Evolutionary conservation across 2,888 invertebrate genomes (phyloP).

Genomic region (Uloborus plumipes): DNA sequence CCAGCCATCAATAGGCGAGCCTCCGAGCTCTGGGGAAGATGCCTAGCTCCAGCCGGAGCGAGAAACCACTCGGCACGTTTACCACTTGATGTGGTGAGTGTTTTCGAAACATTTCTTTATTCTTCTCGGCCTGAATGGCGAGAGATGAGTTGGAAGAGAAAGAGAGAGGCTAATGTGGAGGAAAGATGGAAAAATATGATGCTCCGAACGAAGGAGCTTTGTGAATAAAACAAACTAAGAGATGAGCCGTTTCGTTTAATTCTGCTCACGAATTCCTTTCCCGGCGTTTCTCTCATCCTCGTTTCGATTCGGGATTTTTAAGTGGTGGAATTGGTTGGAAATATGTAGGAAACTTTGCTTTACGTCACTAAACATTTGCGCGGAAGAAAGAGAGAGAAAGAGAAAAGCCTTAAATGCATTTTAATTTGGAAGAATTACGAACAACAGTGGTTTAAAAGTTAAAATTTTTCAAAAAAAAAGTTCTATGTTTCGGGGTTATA

Average conservation of each 20-base stretch:
- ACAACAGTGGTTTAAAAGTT: too few species aligned
- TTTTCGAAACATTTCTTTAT: conserved; percentile 56
- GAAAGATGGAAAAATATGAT: not conserved
- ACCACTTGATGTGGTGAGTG: conserved; percentile 49
- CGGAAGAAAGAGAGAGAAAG: too few species aligned
- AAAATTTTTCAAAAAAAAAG: too few species aligned
- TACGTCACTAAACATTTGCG: too few species aligned
- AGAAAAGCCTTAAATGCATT: too few species aligned
- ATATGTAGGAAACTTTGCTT: too few species aligned
- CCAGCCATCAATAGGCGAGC: conserved; percentile 45
- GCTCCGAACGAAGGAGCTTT: not conserved
- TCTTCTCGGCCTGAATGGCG: conserved; percentile 30
- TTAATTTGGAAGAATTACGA: too few species aligned
- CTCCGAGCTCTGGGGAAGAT: conserved; percentile 8
- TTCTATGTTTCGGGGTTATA: too few species aligned
- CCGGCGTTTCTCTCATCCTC: conserved; percentile 7
- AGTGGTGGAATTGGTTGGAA: too few species aligned
- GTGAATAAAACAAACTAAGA: not conserved
- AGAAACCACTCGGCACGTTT: conserved; percentile 40
- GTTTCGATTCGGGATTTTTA: not conserved
- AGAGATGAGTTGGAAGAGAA: conserved; percentile 33
- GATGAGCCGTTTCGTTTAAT: conserved; percentile 30
- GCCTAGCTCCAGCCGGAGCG: not conserved
- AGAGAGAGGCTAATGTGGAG: conserved; percentile 1
- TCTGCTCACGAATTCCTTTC: not conserved